Percentiles rank a stretch among this genome's conserved stretches.
These are phyloP conservation scores for Aphidius colemani DNA, from an alignment of 2,888 invertebrate genomes.

Conservation along the genomic window DNA sequence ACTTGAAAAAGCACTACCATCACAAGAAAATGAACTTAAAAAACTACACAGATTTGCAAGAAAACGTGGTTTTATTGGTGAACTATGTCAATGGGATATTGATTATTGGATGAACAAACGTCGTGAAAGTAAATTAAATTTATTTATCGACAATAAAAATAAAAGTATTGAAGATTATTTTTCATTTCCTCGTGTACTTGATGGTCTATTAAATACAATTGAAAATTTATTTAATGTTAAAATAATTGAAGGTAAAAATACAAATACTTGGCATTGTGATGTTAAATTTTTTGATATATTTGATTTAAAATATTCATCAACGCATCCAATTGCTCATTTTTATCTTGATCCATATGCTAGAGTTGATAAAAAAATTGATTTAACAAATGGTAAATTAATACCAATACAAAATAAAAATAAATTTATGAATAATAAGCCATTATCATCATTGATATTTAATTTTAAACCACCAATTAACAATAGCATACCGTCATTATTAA, in stretches of 20 bases:
- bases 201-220: slow-evolving; percentile 77
- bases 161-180: slow-evolving; percentile 79
- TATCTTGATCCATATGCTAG: slow-evolving; percentile 82
- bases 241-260: slow-evolving; percentile 67
- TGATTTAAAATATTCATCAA: slow-evolving; percentile 66
- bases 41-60: slow-evolving; percentile 70
- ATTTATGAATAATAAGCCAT: slow-evolving; percentile 69
- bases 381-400: slow-evolving; percentile 74
- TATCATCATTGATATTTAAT: slow-evolving; percentile 84
- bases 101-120: slow-evolving; percentile 86
- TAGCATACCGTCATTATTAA: slow-evolving; percentile 70
- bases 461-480: slow-evolving; percentile 70
- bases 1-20: slow-evolving; percentile 72
- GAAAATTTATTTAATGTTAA: slow-evolving; percentile 78
- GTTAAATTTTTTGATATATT: slow-evolving; percentile 82
- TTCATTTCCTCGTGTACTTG: slow-evolving; percentile 77
- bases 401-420: slow-evolving; percentile 75
- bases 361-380: slow-evolving; percentile 67
- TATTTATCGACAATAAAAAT: slow-evolving; percentile 63
- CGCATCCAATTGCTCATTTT: slow-evolving; percentile 76
- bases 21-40: slow-evolving; percentile 76
- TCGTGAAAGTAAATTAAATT: slow-evolving; percentile 67
- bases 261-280: slow-evolving; percentile 83
- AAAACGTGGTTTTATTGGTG: slow-evolving; percentile 71
- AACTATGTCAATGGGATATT: slow-evolving; percentile 81